Base-by-base conservation (phyloP, 2,113 vertebrate genomes). In the Triplophysa tibetana region DNA sequence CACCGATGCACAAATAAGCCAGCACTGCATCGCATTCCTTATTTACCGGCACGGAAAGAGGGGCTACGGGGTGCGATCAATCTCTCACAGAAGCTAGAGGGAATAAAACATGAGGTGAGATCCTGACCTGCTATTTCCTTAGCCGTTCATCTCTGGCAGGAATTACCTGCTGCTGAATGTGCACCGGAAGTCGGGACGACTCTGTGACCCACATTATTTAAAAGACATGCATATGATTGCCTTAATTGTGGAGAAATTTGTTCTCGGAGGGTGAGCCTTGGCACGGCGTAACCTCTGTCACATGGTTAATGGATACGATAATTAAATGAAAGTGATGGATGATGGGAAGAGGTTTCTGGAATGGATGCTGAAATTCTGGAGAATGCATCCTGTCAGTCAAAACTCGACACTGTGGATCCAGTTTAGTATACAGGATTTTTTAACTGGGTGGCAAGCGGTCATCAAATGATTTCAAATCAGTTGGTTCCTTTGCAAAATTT, bases 41-140 rank as follows among this genome's bases (percentile, higher is more conserved):
- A 79, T 82, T 79, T 77, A 62, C 19, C n/a, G 24, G 52, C 23
- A 63, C 64, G 43, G 61, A 54, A 38, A 65, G 76, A 81, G 50
- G 63, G 75, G 70, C 69, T 76, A 41, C 29, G 56, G 75, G 70
- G 74, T 76, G 60, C 45, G 66, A 82, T 82, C 83, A 79, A 67
- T 82, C 77, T 82, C 80, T 67, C 16, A 13, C 41, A 3, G 66
- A 84, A 66, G 52, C 41, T 5, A 29, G n/a, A 7, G 33, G 50
- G 83, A 84, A 84, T 82, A 82, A 84, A 84, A 82, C 77, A 81
- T 79, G 76, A 84, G 56, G 58, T 68, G 14, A 0, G 77, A 76
- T 60, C 80, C 67, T 82, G 76, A 81, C 70, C 78, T 66, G 70
- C 65, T 75, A 54, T 70, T 70, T 77, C 66, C 70, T 81, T 17